Percentiles rank a stretch among this genome's conserved stretches.
Evolutionary conservation across 2,113 vertebrate species (phyloP).

Genomic region (Dolichallabes microphthalmus): DNA sequence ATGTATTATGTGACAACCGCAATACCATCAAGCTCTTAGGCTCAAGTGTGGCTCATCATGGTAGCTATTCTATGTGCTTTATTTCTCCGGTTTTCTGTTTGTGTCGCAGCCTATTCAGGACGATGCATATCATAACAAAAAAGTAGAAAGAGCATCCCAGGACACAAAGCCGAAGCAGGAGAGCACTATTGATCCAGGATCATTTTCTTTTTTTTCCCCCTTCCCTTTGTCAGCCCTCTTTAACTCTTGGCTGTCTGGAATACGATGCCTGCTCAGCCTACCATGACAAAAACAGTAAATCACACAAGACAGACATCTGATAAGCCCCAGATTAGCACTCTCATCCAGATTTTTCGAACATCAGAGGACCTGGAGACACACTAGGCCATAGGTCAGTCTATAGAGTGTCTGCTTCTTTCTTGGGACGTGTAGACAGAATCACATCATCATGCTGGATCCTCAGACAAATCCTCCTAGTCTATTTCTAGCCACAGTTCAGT

Average conservation of each 20-base stretch:
- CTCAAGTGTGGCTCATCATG: neutral
- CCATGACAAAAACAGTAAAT: constrained; percentile 49
- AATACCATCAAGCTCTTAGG: constrained; percentile 17
- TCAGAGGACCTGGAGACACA: neutral
- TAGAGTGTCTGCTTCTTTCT: neutral
- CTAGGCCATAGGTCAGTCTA: constrained; percentile 30
- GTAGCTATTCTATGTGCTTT: neutral
- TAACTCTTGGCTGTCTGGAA: constrained; percentile 39
- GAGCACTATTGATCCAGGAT: constrained; percentile 41
- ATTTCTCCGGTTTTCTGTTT: neutral
- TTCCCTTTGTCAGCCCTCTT: constrained; percentile 30
- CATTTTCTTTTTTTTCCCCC: constrained; percentile 2
- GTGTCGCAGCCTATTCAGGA: neutral
- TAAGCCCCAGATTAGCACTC: constrained; percentile 46
- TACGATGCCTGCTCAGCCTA: constrained; percentile 33
- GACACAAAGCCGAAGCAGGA: constrained; percentile 20
- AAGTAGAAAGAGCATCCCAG: constrained; percentile 30
- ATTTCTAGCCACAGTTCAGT: constrained; percentile 31
- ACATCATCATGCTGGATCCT: neutral
- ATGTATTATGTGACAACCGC: constrained; percentile 22
- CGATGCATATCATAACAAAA: neutral
- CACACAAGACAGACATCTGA: constrained; percentile 15
- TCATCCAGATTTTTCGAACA: constrained; percentile 35
- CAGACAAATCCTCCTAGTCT: constrained; percentile 22
- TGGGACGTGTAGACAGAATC: constrained; percentile 1